Evolutionary conservation across 30 jellyfish, hydroid and myxozoan genomes (phyloP), one percentile per base, ranked within the genome.

Genomic region (Cassiopea andromeda): DNA sequence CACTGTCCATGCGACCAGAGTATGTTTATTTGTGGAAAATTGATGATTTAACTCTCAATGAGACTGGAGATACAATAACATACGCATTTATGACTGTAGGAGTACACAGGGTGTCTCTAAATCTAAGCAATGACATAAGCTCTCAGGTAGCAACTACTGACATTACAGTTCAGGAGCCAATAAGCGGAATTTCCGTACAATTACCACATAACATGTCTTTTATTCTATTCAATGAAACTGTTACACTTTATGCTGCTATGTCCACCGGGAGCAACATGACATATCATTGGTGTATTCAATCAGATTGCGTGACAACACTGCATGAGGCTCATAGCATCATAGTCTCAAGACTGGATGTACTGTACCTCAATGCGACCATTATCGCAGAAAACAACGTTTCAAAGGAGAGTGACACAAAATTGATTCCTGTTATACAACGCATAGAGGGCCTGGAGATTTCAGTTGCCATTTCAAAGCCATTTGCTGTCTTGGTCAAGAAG

Each of bases 191-290:
- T 1, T 16, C 44, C 44, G 45, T 87, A 9, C n/a, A 16, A 17
- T 44, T 78, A 18, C 67, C 48, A 16, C 10, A 78, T 10, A 78
- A 73, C 18, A 15, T 60, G 1, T 13, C 73, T 1, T 73, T 73
- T 46, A 45, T 87, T 5, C 90, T 81, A 0, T 87, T 87, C 66
- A 87, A 87, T 46, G 94, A 87, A 87, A 43, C 97, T 12, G 86
- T 69, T 7, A 46, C 15, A 7, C 60, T 82, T 15, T 18, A 90
- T 10, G 93, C 90, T 16, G 12, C 17, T 2, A 54, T 57, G 7
- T 43, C 70, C 48, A n/a, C 93, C 7, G 97, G 97, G 67, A 90
- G 89, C 67, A 68, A 82, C 70, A 16, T 90, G 86, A 60, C 90
- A 1, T 90, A 6, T 60, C 7, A 48, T 43, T 90, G 97, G 97